Percentiles rank a stretch among this genome's conserved stretches.
These are phyloP conservation scores for Telenomus remus DNA, from an alignment of 1,140 invertebrate genomes.

Conservation along the genomic window DNA sequence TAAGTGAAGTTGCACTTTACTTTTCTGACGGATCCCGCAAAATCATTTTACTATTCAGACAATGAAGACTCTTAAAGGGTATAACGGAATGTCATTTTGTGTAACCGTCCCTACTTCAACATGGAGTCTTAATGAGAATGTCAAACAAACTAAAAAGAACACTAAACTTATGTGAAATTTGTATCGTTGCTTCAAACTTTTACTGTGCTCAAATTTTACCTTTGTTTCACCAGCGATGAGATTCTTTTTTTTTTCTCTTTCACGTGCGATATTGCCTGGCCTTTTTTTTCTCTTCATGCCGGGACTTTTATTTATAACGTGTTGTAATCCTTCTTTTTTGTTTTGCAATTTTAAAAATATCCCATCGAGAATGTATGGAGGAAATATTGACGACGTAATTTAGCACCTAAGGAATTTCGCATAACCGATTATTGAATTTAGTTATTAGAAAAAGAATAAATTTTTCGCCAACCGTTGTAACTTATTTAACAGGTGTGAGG, in stretches of 20 bases:
- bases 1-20: constrained; percentile 54
- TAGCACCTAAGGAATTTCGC: constrained; percentile 39
- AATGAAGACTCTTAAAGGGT: constrained; percentile 53
- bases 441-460: constrained; percentile 30
- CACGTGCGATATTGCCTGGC: no score
- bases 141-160: constrained; percentile 51
- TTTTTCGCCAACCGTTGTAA: constrained; percentile 2
- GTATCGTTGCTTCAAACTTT: constrained; percentile 25
- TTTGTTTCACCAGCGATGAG: background rate
- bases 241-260: constrained; percentile 4
- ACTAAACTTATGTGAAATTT: constrained; percentile 43
- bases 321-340: background rate
- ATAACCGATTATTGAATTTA: constrained; percentile 42
- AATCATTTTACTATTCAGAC: constrained; percentile 58
- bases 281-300: background rate
- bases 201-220: background rate
- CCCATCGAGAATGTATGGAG: constrained; percentile 4
- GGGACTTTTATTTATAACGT: no score
- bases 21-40: constrained; percentile 45
- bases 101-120: constrained; percentile 48
- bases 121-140: constrained; percentile 44
- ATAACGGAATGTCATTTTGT: constrained; percentile 54
- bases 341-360: constrained; percentile 26
- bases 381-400: constrained; percentile 41
- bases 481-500: background rate